Evolutionary conservation across 2,888 invertebrate genomes (phyloP).

Genomic region (Phaedon cochleariae): DNA sequence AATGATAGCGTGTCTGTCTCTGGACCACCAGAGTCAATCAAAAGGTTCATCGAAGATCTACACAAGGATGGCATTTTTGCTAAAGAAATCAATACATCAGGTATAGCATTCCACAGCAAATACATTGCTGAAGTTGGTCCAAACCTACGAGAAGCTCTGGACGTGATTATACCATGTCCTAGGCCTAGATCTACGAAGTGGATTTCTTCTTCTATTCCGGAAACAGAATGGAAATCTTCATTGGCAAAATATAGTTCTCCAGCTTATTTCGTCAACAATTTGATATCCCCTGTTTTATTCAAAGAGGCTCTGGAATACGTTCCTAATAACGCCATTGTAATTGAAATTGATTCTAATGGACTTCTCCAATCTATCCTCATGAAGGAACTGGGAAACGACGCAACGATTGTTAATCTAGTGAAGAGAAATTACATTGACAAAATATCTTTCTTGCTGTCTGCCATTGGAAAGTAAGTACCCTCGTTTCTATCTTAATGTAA

Average conservation of each 20-base stretch:
- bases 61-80: constrained; percentile 76
- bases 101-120: constrained; percentile 84
- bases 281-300: constrained; percentile 73
- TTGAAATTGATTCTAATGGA: constrained; percentile 88
- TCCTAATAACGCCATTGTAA: constrained; percentile 78
- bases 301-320: constrained; percentile 80
- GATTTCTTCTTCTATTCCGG: constrained; percentile 78
- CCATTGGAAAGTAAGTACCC: constrained; percentile 45
- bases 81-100: constrained; percentile 79
- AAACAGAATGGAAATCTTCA: constrained; percentile 71
- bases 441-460: constrained; percentile 58
- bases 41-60: constrained; percentile 71
- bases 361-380: constrained; percentile 83
- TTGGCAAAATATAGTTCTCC: constrained; percentile 73
- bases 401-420: constrained; percentile 74
- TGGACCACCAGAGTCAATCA: constrained; percentile 78
- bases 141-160: constrained; percentile 56
- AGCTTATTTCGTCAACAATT: constrained; percentile 88
- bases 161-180: constrained; percentile 71
- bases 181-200: constrained; percentile 77
- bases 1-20: constrained; percentile 88
- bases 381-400: constrained; percentile 71
- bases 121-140: constrained; percentile 74
- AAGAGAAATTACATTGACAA: constrained; percentile 72
- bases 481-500: neutral